These are phyloP conservation scores for Microcebus lehilahytsara DNA, from an alignment of 2,113 vertebrate genomes.

Conservation along the genomic window DNA sequence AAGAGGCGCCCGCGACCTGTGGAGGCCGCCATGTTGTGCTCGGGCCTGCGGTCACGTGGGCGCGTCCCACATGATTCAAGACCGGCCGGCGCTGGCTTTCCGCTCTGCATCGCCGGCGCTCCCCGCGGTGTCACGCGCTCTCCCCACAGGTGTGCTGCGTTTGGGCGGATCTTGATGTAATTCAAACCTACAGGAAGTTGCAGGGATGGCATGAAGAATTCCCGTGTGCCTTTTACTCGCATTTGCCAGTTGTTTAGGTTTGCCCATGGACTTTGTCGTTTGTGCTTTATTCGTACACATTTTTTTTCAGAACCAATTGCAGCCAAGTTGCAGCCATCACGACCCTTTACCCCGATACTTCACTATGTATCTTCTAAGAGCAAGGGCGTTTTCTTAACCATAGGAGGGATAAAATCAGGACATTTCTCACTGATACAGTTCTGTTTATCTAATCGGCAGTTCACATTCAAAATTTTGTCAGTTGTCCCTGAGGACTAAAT, in stretches of 20 bases:
- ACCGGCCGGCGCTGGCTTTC: accelerated
- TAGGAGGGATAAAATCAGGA: background rate
- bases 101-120: accelerated
- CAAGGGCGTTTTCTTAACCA: background rate
- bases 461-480: background rate
- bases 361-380: background rate
- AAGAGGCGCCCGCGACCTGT: background rate
- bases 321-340: background rate
- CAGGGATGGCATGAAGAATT: background rate
- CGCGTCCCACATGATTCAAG: background rate
- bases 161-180: too few species aligned
- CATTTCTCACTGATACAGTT: background rate
- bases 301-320: background rate
- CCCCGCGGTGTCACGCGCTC: background rate
- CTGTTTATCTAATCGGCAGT: background rate
- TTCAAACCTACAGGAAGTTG: background rate
- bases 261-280: background rate
- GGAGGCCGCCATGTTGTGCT: slow-evolving; percentile 73
- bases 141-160: accelerated
- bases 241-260: background rate
- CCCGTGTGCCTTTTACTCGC: background rate
- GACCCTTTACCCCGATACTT: background rate
- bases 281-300: background rate
- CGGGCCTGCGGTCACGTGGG: slow-evolving; percentile 56
- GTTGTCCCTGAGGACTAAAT: background rate